A percentile compares a stretch with the other conserved stretches of the same genome.
Conservation (phyloP, 2,113 vertebrate species). For the Serilophus lunatus region DNA sequence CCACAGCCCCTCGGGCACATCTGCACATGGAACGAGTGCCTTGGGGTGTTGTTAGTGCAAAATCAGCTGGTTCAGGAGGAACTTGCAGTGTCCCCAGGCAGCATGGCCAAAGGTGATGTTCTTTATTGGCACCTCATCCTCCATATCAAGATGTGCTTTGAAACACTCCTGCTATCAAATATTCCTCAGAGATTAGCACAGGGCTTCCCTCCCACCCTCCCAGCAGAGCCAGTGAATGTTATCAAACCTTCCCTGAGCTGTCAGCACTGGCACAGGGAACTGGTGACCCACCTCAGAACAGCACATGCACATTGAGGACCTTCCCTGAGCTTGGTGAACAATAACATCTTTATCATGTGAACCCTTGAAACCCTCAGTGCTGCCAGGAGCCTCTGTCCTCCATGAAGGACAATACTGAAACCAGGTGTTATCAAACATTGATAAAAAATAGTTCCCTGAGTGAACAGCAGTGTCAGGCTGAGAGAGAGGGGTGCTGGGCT, state of each 20-base stretch:
- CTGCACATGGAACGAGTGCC: fast-evolving
- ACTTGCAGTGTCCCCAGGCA: background rate
- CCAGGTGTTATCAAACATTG: background rate
- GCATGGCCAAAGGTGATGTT: constrained; percentile 41
- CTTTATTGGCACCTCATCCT: background rate
- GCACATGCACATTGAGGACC: background rate
- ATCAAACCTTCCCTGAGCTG: background rate
- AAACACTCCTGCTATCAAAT: background rate
- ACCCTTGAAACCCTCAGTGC: background rate
- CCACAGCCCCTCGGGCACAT: background rate
- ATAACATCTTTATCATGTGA: background rate
- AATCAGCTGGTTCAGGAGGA: background rate
- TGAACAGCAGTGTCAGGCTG: fast-evolving
- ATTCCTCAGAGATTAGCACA: background rate
- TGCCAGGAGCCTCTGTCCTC: background rate
- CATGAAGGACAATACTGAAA: background rate
- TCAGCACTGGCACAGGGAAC: background rate
- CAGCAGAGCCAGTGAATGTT: too few relatives aligned
- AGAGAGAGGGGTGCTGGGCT: background rate
- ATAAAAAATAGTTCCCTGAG: background rate
- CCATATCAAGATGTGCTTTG: background rate
- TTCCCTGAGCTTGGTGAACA: background rate
- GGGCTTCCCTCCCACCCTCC: background rate
- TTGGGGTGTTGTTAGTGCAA: background rate
- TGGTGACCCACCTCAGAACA: background rate